Percentiles rank a stretch among this genome's conserved stretches.
These are phyloP conservation scores for Drosophila orena DNA, from an alignment of 1,140 invertebrate genomes.

Conservation along the genomic window DNA sequence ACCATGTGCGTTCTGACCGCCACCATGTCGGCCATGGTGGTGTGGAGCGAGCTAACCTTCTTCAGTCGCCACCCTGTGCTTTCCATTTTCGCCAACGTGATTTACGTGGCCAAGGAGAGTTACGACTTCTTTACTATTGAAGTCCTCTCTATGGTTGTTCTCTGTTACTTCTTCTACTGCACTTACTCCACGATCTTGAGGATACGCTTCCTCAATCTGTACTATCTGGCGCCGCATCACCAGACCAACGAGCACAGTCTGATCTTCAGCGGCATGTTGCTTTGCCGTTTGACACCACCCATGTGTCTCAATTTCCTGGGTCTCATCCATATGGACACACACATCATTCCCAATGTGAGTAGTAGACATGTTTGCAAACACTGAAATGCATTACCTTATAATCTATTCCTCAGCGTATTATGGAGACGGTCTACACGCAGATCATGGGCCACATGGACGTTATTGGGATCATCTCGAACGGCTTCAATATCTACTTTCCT, in stretches of 20 bases:
- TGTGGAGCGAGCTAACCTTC: constrained; percentile 99
- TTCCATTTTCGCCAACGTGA: constrained; percentile 97
- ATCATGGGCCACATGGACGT: constrained; percentile 99
- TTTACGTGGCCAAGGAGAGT: constrained; percentile 91
- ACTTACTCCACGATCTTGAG: constrained; percentile 99
- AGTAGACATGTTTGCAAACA: background rate
- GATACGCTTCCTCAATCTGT: constrained; percentile 97
- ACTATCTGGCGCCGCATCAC: constrained; percentile 98
- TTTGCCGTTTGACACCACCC: constrained; percentile 98
- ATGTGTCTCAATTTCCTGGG: constrained; percentile 99
- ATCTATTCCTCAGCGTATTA: constrained; percentile 51
- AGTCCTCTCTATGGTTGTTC: constrained; percentile 94
- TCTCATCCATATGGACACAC: constrained; percentile 98
- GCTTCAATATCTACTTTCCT: constrained; percentile 99
- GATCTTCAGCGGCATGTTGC: constrained; percentile 98
- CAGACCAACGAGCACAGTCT: constrained; percentile 99
- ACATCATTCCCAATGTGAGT: constrained; percentile 91
- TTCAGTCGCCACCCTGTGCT: constrained; percentile 96
- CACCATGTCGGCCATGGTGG: constrained; percentile 94
- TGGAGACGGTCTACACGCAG: constrained; percentile 86
- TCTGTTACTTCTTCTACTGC: constrained; percentile 98
- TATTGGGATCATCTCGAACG: constrained; percentile 97
- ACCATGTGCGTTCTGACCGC: constrained; percentile 90
- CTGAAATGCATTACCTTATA: too few relatives aligned
- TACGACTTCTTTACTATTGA: constrained; percentile 98